These are phyloP conservation scores for Meles meles DNA, from an alignment of 2,113 vertebrate species.

Conservation along the genomic window DNA sequence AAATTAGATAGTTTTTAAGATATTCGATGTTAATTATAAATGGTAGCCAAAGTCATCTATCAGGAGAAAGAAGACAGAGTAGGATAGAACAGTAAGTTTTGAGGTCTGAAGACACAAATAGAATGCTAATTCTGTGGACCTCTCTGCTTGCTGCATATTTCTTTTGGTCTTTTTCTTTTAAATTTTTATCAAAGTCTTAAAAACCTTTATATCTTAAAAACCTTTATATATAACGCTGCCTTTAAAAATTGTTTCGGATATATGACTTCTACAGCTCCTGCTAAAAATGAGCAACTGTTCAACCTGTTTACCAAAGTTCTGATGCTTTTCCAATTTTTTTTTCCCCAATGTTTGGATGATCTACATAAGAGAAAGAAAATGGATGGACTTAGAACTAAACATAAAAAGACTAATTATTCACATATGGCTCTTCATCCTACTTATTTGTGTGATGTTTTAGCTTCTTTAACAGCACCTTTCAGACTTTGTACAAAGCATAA, in stretches of 20 bases:
- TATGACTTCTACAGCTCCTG: not conserved
- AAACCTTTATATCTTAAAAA: not conserved
- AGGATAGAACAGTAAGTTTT: not conserved
- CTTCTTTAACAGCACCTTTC: not conserved
- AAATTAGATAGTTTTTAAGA: not conserved
- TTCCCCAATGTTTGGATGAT: not conserved
- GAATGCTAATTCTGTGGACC: not conserved
- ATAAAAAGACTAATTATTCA: not conserved
- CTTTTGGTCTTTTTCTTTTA: not conserved
- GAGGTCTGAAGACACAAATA: not conserved
- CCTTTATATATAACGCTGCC: not conserved
- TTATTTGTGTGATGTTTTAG: not conserved
- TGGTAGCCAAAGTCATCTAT: not conserved
- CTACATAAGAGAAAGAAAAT: not conserved
- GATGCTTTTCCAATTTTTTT: not conserved
- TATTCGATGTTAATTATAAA: not conserved
- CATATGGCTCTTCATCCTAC: not conserved
- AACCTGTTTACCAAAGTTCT: not conserved
- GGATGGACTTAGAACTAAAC: not conserved
- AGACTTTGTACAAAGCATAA: not conserved
- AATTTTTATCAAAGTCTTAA: not conserved
- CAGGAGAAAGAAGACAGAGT: not conserved
- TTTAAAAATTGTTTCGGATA: not conserved
- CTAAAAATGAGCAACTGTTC: not conserved
- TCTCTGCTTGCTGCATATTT: not conserved